These are phyloP conservation scores for Pseudorhiza aurosa DNA, from an alignment of 30 jellyfish, hydroid and myxozoan species.

Conservation along the genomic window DNA sequence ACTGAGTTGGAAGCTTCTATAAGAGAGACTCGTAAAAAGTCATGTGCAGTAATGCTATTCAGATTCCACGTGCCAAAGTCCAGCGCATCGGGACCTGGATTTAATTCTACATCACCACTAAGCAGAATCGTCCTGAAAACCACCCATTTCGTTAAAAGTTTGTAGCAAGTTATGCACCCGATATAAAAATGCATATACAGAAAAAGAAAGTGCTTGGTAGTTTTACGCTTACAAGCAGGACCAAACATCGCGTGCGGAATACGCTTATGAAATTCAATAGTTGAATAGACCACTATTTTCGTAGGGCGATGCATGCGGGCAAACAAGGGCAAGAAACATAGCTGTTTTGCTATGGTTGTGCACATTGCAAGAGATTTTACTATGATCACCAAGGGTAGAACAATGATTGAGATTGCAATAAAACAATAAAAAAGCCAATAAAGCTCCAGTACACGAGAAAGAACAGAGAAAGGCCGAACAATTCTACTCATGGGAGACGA, in stretches of 20 bases:
- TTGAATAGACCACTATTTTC: conserved; percentile 13
- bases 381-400: conserved; percentile 24
- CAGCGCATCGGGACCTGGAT: conserved; percentile 69
- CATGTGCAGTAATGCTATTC: conserved; percentile 63
- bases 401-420: conserved; percentile 24
- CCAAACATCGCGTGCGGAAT: conserved; percentile 33
- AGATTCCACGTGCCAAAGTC: conserved; percentile 61
- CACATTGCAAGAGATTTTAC: conserved; percentile 32
- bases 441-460: too few relatives aligned
- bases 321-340: conserved; percentile 39
- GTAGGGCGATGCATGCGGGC: conserved; percentile 56
- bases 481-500: too few relatives aligned
- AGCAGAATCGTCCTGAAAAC: conserved; percentile 46
- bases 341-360: conserved; percentile 10
- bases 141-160: conserved; percentile 37
- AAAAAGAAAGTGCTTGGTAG: conserved; percentile 40
- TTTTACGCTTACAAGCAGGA: conserved; percentile 24
- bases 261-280: conserved; percentile 44
- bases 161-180: conserved; percentile 53
- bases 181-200: conserved; percentile 31
- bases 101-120: conserved; percentile 52
- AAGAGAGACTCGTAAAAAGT: conserved; percentile 55
- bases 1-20: conserved; percentile 72
- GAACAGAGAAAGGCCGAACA: too few relatives aligned
- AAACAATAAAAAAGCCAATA: too few relatives aligned